phyloP scores from a whole-genome alignment of 1,140 invertebrate species.

The Drosophila albomicans region DNA sequence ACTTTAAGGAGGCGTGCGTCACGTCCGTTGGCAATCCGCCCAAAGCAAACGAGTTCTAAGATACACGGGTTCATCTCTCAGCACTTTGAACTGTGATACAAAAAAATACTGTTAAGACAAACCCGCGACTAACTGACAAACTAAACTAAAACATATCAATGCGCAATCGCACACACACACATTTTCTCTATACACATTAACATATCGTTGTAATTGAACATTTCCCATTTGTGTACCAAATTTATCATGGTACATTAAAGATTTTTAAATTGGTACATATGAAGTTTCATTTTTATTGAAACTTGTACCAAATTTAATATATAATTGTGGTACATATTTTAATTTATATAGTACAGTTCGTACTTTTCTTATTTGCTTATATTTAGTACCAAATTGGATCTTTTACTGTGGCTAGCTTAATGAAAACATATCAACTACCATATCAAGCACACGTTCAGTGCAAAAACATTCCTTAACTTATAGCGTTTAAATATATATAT shows the following conservation, averaged over 20 bases:
- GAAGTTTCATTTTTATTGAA: not conserved
- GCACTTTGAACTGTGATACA: constrained; percentile 72
- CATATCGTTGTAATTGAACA: not conserved
- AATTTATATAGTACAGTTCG: no score
- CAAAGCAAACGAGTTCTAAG: constrained; percentile 78
- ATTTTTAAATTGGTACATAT: not conserved
- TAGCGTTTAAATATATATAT: constrained; percentile 23
- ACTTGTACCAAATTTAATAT: no score
- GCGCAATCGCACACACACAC: constrained; percentile 45
- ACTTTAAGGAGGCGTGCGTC: constrained; percentile 93
- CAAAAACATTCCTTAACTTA: constrained; percentile 19
- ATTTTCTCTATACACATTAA: not conserved
- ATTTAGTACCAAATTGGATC: no score
- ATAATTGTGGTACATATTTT: no score
- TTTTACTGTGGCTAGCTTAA: constrained; percentile 4
- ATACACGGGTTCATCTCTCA: constrained; percentile 16
- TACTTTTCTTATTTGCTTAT: no score
- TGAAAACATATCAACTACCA: constrained; percentile 32
- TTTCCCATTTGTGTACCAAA: not conserved
- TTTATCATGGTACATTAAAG: not conserved
- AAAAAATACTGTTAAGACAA: constrained; percentile 54
- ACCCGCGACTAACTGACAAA: constrained; percentile 25
- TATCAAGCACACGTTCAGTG: constrained; percentile 35
- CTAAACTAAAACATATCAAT: constrained; percentile 51
- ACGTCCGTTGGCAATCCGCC: constrained; percentile 63